Evolutionary conservation across 1,140 invertebrate species (phyloP).

Genomic region (Dryas iulia): DNA sequence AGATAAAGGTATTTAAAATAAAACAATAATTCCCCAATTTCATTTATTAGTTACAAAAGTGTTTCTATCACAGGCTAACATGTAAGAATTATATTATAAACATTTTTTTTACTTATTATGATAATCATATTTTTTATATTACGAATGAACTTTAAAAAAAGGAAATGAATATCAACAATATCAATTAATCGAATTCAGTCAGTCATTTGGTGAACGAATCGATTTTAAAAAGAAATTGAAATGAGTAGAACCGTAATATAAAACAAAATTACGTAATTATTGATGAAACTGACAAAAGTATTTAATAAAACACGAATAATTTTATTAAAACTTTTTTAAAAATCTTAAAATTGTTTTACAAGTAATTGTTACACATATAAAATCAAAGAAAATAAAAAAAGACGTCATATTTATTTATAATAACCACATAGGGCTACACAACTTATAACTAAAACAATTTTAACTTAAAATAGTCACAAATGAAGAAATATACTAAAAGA

Average conservation of each 20-base stretch:
- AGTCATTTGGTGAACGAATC: conserved; percentile 57
- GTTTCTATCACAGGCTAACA: conserved; percentile 68
- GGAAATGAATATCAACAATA: background rate
- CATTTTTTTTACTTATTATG: background rate
- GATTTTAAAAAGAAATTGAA: background rate
- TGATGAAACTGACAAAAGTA: background rate
- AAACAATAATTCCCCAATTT: conserved; percentile 40
- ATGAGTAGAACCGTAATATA: background rate
- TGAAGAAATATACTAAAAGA: background rate
- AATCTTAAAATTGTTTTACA: too few relatives aligned
- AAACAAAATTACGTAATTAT: background rate
- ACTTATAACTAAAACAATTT: background rate
- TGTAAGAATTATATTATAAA: conserved; percentile 44
- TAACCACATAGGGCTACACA: background rate
- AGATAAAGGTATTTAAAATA: conserved; percentile 24
- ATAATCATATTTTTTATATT: background rate
- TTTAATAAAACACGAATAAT: background rate
- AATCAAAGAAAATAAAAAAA: background rate
- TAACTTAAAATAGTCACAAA: background rate
- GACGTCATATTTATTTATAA: background rate
- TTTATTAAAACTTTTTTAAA: too few relatives aligned
- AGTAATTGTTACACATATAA: too few relatives aligned
- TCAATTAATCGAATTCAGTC: conserved; percentile 15
- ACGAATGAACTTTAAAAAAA: background rate
- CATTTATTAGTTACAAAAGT: conserved; percentile 41